A percentile compares a stretch with the other conserved stretches of the same genome.
Evolutionary conservation across 2,113 vertebrate genomes (phyloP).

Genomic region (Leptodactylus fuscus): DNA sequence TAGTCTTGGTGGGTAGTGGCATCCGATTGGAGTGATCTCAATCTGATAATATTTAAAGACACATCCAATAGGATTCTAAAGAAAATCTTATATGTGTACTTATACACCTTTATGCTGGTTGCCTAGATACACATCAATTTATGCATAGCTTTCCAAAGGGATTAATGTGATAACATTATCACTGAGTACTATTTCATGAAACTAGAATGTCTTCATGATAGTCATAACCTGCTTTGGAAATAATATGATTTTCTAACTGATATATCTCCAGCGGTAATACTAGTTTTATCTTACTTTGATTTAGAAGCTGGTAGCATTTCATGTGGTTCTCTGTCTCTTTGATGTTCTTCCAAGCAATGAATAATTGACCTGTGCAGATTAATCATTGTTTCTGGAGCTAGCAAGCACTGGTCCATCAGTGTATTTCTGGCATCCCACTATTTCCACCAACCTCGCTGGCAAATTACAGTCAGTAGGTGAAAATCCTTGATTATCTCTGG

Average conservation of each 20-base stretch:
- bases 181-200: slow-evolving; percentile 9
- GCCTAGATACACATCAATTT: slow-evolving; percentile 18
- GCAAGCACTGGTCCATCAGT: slow-evolving; percentile 39
- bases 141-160: not conserved
- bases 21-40: not conserved
- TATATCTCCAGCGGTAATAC: slow-evolving; percentile 14
- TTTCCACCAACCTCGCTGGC: slow-evolving; percentile 55
- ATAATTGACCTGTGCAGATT: slow-evolving; percentile 52
- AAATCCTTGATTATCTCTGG: slow-evolving; percentile 60
- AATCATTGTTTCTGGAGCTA: slow-evolving; percentile 55
- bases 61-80: not conserved
- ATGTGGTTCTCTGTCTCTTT: slow-evolving; percentile 32
- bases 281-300: slow-evolving; percentile 37
- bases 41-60: not conserved
- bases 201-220: slow-evolving; percentile 17
- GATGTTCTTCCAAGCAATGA: slow-evolving; percentile 34
- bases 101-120: not conserved
- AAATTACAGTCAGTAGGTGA: slow-evolving; percentile 59
- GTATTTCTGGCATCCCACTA: slow-evolving; percentile 44
- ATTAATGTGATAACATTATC: not conserved
- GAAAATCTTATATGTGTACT: not conserved
- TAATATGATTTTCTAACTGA: slow-evolving; percentile 41
- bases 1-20: not conserved
- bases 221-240: not conserved
- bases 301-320: slow-evolving; percentile 42